phyloP scores from a whole-genome alignment of 37 sponge, comb jelly and placozoan species.

The Aplysina aerophoba region DNA sequence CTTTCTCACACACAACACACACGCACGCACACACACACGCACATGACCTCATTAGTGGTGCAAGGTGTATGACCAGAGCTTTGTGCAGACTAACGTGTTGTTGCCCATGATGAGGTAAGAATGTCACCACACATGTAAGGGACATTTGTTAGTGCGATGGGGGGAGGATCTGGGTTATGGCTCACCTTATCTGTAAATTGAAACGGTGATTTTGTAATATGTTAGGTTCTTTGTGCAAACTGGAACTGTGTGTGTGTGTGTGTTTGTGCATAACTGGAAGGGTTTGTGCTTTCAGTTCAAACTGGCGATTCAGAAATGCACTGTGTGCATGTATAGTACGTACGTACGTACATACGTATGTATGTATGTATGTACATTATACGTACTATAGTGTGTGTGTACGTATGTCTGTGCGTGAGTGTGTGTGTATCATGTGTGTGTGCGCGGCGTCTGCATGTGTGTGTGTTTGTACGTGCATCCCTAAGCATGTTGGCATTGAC shows the following conservation, averaged over 20 bases:
- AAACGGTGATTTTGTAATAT: too few relatives aligned
- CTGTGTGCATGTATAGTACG: not conserved
- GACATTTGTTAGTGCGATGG: too few relatives aligned
- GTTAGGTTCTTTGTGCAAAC: too few relatives aligned
- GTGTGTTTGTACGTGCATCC: too few relatives aligned
- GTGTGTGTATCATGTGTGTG: not conserved
- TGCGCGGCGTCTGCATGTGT: too few relatives aligned
- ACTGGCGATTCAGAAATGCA: too few relatives aligned
- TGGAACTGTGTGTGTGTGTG: constrained; percentile 2
- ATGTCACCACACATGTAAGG: not conserved
- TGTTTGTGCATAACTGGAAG: not conserved
- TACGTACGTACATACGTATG: not conserved
- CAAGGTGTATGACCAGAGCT: constrained; percentile 64
- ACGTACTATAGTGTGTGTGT: not conserved
- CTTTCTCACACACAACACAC: not conserved
- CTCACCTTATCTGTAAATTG: too few relatives aligned
- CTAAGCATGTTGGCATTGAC: too few relatives aligned
- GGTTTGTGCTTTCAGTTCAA: not conserved
- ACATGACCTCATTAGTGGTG: constrained; percentile 23
- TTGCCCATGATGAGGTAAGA: constrained; percentile 36
- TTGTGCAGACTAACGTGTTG: constrained; percentile 53
- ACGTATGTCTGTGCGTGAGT: not conserved
- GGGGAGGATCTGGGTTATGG: too few relatives aligned
- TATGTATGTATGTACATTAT: constrained; percentile 1
- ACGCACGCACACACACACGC: not conserved